phyloP scores from a whole-genome alignment of 2,888 invertebrate species.

The Sepiola atlantica region DNA sequence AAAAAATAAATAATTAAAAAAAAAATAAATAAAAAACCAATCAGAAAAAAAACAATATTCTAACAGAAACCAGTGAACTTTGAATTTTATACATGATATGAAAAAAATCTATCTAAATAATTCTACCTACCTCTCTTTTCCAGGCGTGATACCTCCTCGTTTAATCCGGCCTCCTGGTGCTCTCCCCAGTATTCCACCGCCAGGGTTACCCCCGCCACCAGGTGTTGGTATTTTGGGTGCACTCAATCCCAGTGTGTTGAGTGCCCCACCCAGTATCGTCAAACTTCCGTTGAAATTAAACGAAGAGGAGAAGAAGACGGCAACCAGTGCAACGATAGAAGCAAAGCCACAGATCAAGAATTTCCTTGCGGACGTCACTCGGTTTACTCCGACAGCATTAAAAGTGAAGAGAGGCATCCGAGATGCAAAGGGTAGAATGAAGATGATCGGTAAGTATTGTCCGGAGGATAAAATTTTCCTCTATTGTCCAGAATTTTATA shows the following conservation, averaged over 20 bases:
- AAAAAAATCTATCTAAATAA: background rate
- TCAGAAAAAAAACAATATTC: too few species aligned
- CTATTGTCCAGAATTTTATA: too few species aligned
- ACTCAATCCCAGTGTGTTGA: constrained; percentile 82
- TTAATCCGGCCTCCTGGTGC: constrained; percentile 69
- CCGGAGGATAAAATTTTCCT: background rate
- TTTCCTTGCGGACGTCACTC: constrained; percentile 85
- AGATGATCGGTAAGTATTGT: constrained; percentile 58
- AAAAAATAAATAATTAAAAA: too few species aligned
- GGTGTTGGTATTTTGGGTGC: constrained; percentile 50
- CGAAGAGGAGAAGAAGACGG: constrained; percentile 65
- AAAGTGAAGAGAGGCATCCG: constrained; percentile 88
- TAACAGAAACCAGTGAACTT: too few species aligned
- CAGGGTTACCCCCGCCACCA: constrained; percentile 57
- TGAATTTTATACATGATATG: background rate
- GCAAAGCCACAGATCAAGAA: constrained; percentile 94
- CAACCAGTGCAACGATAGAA: constrained; percentile 84
- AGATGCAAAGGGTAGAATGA: constrained; percentile 69
- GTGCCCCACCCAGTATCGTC: constrained; percentile 88
- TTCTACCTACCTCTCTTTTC: constrained; percentile 17
- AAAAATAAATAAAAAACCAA: too few species aligned
- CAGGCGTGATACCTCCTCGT: constrained; percentile 70
- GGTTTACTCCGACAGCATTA: constrained; percentile 94
- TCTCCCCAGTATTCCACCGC: constrained; percentile 61
- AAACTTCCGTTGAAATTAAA: constrained; percentile 77